Evolutionary conservation across 2,888 invertebrate species (phyloP).

Genomic region (Gastracanthus pulcherrimus): DNA sequence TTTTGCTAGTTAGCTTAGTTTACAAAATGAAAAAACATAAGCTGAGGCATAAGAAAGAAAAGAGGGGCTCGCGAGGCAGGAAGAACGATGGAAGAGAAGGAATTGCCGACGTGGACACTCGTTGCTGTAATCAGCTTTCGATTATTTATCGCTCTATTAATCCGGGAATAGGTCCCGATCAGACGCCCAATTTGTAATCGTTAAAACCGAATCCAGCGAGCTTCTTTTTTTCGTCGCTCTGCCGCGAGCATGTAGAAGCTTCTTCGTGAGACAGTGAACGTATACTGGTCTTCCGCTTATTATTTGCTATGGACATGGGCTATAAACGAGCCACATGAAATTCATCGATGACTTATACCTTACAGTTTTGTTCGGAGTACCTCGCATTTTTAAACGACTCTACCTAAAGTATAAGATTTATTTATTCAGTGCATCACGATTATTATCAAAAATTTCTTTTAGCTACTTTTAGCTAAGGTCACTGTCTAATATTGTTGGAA

Average conservation of each 20-base stretch:
- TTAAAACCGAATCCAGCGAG: slow-evolving; percentile 66
- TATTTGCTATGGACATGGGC: slow-evolving; percentile 31
- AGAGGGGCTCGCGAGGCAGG: background rate
- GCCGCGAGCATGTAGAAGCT: background rate
- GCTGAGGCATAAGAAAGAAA: background rate
- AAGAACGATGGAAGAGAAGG: slow-evolving; percentile 46
- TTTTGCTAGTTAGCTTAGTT: no score
- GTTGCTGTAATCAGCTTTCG: slow-evolving; percentile 70
- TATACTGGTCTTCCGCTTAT: slow-evolving; percentile 49
- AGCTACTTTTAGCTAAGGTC: no score
- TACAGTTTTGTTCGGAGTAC: slow-evolving; percentile 3
- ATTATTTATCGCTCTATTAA: slow-evolving; percentile 75
- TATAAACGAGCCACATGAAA: slow-evolving; percentile 33
- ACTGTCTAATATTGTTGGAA: no score
- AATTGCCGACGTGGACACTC: slow-evolving; percentile 52
- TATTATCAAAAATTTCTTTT: no score
- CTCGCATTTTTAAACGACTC: background rate
- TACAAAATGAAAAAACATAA: slow-evolving; percentile 1
- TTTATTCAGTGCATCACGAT: no score
- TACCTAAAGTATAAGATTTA: no score
- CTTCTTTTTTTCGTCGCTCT: slow-evolving; percentile 55
- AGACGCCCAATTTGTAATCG: slow-evolving; percentile 75
- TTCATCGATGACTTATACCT: slow-evolving; percentile 47
- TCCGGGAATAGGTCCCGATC: slow-evolving; percentile 73
- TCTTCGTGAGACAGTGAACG: background rate